Evolutionary conservation across 2,888 invertebrate species (phyloP).

Genomic region (Ochropleura plecta): DNA sequence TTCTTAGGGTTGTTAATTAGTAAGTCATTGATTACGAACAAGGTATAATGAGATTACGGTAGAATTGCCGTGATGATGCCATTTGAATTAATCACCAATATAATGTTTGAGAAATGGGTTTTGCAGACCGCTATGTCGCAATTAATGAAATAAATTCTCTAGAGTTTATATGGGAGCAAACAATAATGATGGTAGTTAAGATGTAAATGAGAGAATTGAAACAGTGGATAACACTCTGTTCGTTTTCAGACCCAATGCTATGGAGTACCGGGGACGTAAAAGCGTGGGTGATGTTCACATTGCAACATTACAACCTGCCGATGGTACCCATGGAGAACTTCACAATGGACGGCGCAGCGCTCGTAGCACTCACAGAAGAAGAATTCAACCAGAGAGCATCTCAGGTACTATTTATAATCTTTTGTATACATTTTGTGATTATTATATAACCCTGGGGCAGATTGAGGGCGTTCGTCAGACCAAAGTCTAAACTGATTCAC

Average conservation of each 20-base stretch:
- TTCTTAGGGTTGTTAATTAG: conserved; percentile 39
- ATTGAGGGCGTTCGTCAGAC: conserved; percentile 72
- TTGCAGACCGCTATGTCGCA: not conserved
- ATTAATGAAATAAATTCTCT: not conserved
- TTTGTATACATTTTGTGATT: conserved; percentile 52
- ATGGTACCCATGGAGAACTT: conserved; percentile 94
- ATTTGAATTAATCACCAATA: conserved; percentile 40
- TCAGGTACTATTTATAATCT: conserved; percentile 90
- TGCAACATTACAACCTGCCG: conserved; percentile 94
- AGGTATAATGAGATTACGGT: conserved; percentile 53
- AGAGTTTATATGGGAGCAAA: not conserved
- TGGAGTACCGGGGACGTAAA: conserved; percentile 97
- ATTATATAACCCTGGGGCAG: conserved; percentile 67
- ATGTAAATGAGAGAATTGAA: not conserved
- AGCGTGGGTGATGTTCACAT: conserved; percentile 97
- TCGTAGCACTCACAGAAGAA: conserved; percentile 95
- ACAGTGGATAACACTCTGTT: conserved; percentile 27
- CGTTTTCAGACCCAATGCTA: conserved; percentile 94
- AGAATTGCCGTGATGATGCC: conserved; percentile 26
- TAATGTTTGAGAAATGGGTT: conserved; percentile 32
- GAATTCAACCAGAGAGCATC: conserved; percentile 96
- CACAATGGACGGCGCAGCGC: conserved; percentile 94
- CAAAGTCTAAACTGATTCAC: conserved; percentile 72
- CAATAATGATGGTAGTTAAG: not conserved
- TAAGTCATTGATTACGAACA: conserved; percentile 50